A percentile compares a stretch with the other conserved stretches of the same genome.
Conservation (phyloP, 2,888 invertebrate genomes). For the Amiota mariae region DNA sequence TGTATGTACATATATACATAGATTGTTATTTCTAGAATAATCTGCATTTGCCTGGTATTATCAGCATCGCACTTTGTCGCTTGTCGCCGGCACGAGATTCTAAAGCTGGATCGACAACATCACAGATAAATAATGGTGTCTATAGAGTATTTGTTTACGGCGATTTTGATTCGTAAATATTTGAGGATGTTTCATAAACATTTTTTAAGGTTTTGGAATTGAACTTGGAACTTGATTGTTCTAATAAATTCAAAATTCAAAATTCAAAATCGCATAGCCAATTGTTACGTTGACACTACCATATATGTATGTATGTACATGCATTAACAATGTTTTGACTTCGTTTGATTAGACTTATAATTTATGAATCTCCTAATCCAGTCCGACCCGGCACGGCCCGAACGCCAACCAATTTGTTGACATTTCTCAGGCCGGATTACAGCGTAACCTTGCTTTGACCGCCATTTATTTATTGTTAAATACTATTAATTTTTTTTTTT, state of each 20-base stretch:
- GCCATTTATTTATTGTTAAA: conserved; percentile 40
- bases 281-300: neutral
- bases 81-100: conserved; percentile 24
- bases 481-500: conserved; percentile 3
- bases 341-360: no score
- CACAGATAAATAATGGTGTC: conserved; percentile 30
- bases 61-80: conserved; percentile 44
- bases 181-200: neutral
- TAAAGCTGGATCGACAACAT: conserved; percentile 14
- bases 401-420: conserved; percentile 17
- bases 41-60: conserved; percentile 53
- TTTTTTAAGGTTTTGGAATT: conserved; percentile 3
- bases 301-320: no score
- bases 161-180: conserved; percentile 17
- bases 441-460: conserved; percentile 59
- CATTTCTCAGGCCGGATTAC: conserved; percentile 16
- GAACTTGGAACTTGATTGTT: conserved; percentile 12
- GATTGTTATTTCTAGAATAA: conserved; percentile 41
- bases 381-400: neutral
- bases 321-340: no score
- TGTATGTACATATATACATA: neutral
- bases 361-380: no score
- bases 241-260: conserved; percentile 3
- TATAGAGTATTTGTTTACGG: conserved; percentile 29
- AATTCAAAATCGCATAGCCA: neutral